Conservation (phyloP, 2,113 vertebrate genomes). For the Acrocephalus arundinaceus region DNA sequence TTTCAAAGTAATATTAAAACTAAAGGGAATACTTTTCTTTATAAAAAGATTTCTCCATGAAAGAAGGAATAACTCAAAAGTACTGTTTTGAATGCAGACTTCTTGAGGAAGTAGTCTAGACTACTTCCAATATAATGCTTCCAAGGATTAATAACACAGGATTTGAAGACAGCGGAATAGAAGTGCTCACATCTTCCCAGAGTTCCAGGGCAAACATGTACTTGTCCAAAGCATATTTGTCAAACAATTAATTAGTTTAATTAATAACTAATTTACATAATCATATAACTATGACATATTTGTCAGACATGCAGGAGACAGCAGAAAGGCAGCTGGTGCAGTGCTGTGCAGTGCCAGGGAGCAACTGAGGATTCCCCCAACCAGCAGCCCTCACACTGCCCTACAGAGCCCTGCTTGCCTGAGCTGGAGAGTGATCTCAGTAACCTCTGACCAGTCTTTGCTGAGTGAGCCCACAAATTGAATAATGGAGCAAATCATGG, state of each 20-base stretch:
- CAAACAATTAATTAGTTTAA: slow-evolving; percentile 2
- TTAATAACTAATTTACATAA: neutral
- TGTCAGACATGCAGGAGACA: neutral
- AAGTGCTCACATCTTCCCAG: neutral
- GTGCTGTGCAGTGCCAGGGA: neutral
- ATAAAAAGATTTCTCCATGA: neutral
- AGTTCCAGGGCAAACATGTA: neutral
- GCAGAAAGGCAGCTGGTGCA: neutral
- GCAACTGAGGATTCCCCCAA: neutral
- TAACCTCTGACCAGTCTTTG: neutral
- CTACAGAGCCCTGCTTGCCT: neutral
- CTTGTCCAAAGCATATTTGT: neutral
- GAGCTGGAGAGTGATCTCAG: neutral
- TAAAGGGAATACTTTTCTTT: neutral
- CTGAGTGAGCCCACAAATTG: neutral
- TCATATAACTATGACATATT: neutral
- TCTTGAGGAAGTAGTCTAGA: neutral
- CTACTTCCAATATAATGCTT: neutral
- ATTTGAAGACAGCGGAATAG: neutral
- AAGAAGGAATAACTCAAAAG: neutral
- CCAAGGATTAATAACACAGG: neutral
- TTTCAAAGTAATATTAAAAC: neutral
- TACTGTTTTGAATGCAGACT: neutral
- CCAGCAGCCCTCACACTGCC: neutral
- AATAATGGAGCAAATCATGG: neutral